A percentile compares a stretch with the other conserved stretches of the same genome.
Conservation (phyloP, 1,140 invertebrate genomes). For the Lethocerus indicus region DNA sequence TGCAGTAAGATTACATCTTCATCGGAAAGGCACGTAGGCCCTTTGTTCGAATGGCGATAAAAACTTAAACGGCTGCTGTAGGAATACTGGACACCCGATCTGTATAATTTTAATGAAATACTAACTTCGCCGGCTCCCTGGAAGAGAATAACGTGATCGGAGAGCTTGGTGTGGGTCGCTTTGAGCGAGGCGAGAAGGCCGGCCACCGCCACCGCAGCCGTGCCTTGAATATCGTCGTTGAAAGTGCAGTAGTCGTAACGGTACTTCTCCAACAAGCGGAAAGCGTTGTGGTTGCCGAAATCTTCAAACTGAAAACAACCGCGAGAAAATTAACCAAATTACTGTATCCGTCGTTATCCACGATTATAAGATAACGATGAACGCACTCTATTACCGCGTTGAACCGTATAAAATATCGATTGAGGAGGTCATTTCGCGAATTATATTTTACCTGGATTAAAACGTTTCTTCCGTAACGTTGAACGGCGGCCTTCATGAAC, state of each 20-base stretch:
- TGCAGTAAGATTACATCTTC: too few species aligned
- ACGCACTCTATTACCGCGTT: too few species aligned
- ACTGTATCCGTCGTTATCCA: not conserved
- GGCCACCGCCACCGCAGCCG: constrained; percentile 76
- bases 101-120: too few species aligned
- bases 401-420: not conserved
- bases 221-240: constrained; percentile 93
- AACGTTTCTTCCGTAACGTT: constrained; percentile 63
- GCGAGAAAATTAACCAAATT: not conserved
- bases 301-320: constrained; percentile 64
- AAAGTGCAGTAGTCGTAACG: constrained; percentile 76
- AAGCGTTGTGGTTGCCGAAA: constrained; percentile 84
- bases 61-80: too few species aligned
- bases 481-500: constrained; percentile 84
- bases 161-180: constrained; percentile 56
- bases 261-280: constrained; percentile 71
- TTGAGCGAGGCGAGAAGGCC: constrained; percentile 70
- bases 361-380: not conserved
- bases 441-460: constrained; percentile 45
- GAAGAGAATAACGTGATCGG: constrained; percentile 73
- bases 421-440: too few species aligned
- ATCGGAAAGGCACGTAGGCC: too few species aligned
- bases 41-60: too few species aligned
- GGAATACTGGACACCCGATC: too few species aligned
- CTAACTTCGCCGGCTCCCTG: constrained; percentile 76